Evolutionary conservation across 2,113 vertebrate species (phyloP), one percentile per base, ranked within the genome.

Genomic region (Struthidea cinerea): DNA sequence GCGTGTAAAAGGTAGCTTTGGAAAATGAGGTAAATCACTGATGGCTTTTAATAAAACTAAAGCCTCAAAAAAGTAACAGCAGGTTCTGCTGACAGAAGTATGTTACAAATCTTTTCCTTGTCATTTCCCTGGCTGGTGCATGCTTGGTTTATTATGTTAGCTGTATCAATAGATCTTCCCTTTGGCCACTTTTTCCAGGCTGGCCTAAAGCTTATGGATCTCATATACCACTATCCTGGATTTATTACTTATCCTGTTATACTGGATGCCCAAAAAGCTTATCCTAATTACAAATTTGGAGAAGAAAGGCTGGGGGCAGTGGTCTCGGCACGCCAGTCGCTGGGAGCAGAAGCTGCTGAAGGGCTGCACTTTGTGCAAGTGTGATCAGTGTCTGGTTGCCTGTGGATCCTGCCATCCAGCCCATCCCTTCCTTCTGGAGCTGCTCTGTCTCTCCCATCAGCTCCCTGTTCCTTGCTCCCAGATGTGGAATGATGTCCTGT

Each of bases 81-180:
- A 85, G 70, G 63, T 80, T 91, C 52, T 94, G 82, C 82, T 92
- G 55, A 52, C 71, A 53, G 56, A 75, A 61, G 63, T 64, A 32
- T 4, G 35, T 89, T 87, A 90, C 94, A 96, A 63, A 96, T 92
- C 68, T 76, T 80, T 76, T 35, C 71, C 73, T 77, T 95, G 90
- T 93, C 16, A 1, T 70, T 86, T 83, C 57, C 69, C 59, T 69
- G 60, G 47, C 76, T 63, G 81, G 90, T 93, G 90, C 93, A 95
- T 49, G 88, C 89, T 91, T 88, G 92, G 87, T 41, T 93, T 96
- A 50, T 44, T 33, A 16, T 7, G 16, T 37, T 68, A 11, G 78
- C 56, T 71, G 30, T 59, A 70, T 78, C 86, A 49, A 92, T 95
- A 89, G 9, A 92, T 96, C 70, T 97, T 95, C 69, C 69, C 67